These are phyloP conservation scores for Tympanuchus pallidicinctus DNA, from an alignment of 2,113 vertebrate genomes.

Conservation along the genomic window DNA sequence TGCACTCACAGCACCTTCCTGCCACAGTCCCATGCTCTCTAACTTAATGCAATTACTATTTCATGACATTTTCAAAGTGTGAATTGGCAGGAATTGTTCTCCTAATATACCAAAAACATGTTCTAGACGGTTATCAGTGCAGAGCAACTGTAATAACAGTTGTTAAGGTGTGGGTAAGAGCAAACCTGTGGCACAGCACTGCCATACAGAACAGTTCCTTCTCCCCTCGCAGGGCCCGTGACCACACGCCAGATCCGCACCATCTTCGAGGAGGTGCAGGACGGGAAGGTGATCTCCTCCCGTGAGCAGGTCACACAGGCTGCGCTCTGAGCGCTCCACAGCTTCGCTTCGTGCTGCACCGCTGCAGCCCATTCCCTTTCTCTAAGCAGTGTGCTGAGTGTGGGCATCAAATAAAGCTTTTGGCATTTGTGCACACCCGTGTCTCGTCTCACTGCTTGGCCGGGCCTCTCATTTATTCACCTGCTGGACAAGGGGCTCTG, in stretches of 20 bases:
- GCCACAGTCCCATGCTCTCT: background rate
- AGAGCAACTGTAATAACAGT: background rate
- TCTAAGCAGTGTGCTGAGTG: background rate
- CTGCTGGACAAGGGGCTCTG: too few species aligned
- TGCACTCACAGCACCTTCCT: background rate
- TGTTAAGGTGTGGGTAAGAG: background rate
- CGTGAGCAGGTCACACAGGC: slow-evolving; percentile 74
- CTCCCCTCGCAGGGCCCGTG: background rate
- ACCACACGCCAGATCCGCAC: slow-evolving; percentile 76
- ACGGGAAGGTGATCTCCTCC: slow-evolving; percentile 78
- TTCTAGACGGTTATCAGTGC: background rate
- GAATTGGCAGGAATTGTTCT: background rate
- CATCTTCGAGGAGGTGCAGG: slow-evolving; percentile 79
- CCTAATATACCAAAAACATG: fast-evolving
- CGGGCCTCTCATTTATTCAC: too few species aligned
- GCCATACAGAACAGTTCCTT: background rate
- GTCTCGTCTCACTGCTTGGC: background rate
- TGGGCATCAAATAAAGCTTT: slow-evolving; percentile 76
- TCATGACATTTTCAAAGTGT: background rate
- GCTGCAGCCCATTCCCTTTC: background rate
- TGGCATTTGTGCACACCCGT: slow-evolving; percentile 33
- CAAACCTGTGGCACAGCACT: background rate
- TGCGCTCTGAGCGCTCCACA: slow-evolving; percentile 42
- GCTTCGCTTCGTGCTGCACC: too few species aligned
- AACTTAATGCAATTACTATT: background rate